phyloP scores from a whole-genome alignment of 2,113 vertebrate species.

The Clarias gariepinus region DNA sequence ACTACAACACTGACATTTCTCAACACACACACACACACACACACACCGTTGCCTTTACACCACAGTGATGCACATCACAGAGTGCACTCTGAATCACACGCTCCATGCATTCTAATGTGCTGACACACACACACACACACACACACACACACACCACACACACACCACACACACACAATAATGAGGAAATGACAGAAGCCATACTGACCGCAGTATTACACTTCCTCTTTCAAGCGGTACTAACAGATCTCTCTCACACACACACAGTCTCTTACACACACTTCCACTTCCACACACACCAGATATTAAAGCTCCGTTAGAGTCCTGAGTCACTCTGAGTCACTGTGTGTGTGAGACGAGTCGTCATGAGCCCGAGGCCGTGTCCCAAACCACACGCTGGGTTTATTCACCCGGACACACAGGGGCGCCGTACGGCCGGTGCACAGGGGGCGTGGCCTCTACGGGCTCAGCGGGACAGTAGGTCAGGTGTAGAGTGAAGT shows the following conservation, averaged over 20 bases:
- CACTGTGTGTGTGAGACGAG: background rate
- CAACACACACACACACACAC: background rate
- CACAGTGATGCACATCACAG: background rate
- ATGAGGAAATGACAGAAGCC: background rate
- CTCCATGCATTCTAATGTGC: background rate
- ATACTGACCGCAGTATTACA: background rate
- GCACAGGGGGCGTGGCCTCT: background rate
- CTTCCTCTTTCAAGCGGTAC: background rate
- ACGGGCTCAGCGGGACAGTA: background rate
- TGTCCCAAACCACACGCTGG: background rate
- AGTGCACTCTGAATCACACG: background rate
- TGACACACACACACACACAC: background rate
- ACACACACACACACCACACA: conserved; percentile 12
- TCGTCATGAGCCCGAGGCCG: background rate
- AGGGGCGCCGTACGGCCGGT: too few relatives aligned
- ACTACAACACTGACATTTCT: conserved; percentile 12
- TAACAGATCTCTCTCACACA: background rate
- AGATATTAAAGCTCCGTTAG: background rate
- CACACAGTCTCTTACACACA: conserved; percentile 17
- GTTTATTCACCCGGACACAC: too few relatives aligned
- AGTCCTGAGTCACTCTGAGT: background rate
- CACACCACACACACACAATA: background rate
- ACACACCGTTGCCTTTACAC: background rate
- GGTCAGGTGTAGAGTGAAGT: background rate
- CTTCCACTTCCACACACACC: background rate